Evolutionary conservation across 2,888 invertebrate genomes (phyloP).

Genomic region (Tenthredo notha): DNA sequence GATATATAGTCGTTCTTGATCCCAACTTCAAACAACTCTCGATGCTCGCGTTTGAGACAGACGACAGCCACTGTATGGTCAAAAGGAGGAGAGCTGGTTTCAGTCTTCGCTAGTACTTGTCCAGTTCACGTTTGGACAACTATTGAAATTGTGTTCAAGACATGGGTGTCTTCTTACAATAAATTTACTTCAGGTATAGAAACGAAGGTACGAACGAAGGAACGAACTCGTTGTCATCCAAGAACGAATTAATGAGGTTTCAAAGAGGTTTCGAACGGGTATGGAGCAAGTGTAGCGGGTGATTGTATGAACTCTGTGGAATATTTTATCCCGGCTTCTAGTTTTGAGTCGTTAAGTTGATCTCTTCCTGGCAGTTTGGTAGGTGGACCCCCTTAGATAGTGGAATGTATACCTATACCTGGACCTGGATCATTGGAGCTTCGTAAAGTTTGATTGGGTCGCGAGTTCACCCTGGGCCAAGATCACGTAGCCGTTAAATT

Average conservation of each 20-base stretch:
- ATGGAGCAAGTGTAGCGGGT: slow-evolving; percentile 15
- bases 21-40: slow-evolving; percentile 31
- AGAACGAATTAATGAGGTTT: not conserved
- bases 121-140: slow-evolving; percentile 4
- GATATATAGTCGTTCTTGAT: slow-evolving; percentile 31
- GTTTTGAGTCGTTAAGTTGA: slow-evolving; percentile 49
- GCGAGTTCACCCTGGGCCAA: slow-evolving; percentile 50
- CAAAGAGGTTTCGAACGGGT: not conserved
- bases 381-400: slow-evolving; percentile 62
- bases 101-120: slow-evolving; percentile 6
- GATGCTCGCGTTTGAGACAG: slow-evolving; percentile 22
- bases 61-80: slow-evolving; percentile 10
- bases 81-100: not conserved
- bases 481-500: slow-evolving; percentile 60
- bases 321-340: slow-evolving; percentile 47
- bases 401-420: slow-evolving; percentile 28
- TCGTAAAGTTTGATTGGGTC: slow-evolving; percentile 68
- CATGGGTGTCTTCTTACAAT: not conserved
- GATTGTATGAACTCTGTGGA: not conserved
- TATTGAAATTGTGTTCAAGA: not conserved
- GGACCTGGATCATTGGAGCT: slow-evolving; percentile 61
- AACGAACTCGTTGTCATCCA: not conserved
- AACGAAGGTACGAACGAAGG: not conserved
- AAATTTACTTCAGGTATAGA: not conserved
- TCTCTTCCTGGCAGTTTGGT: slow-evolving; percentile 32